These are phyloP conservation scores for Sialis fuliginosa DNA, from an alignment of 2,888 invertebrate species.

Conservation along the genomic window DNA sequence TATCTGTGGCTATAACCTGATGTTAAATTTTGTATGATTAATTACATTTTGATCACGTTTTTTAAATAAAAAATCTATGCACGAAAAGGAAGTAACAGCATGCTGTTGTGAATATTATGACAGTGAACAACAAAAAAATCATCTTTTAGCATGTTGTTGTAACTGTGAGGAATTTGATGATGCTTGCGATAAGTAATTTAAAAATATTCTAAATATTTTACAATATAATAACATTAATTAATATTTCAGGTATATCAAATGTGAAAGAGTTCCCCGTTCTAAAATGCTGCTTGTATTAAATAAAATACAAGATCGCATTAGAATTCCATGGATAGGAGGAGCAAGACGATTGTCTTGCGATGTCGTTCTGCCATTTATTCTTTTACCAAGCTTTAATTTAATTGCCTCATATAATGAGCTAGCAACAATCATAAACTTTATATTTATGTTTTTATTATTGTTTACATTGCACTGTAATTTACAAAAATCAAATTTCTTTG, in stretches of 20 bases:
- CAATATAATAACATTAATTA: not conserved
- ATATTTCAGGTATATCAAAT: constrained; percentile 23
- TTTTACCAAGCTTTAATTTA: constrained; percentile 28
- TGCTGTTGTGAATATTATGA: constrained; percentile 42
- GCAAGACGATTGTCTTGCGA: constrained; percentile 34
- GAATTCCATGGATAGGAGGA: constrained; percentile 39
- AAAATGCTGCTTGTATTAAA: constrained; percentile 23
- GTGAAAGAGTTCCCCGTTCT: constrained; percentile 18
- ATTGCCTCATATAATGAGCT: constrained; percentile 29
- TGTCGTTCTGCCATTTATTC: constrained; percentile 28
- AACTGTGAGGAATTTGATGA: constrained; percentile 37
- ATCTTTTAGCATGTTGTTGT: constrained; percentile 37
- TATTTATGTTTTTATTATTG: too few relatives aligned
- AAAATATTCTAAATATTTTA: not conserved
- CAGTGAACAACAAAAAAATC: constrained; percentile 28
- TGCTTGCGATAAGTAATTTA: constrained; percentile 31
- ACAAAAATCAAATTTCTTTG: constrained; percentile 51
- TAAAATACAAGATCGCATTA: constrained; percentile 32
- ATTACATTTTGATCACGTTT: too few relatives aligned
- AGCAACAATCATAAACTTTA: constrained; percentile 17
- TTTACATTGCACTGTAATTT: constrained; percentile 10
- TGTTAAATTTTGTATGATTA: too few relatives aligned
- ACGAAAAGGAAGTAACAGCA: not conserved
- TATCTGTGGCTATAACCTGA: too few relatives aligned
- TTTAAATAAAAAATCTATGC: too few relatives aligned